Base-by-base conservation (phyloP, 2,888 invertebrate genomes). In the Epicampocera succincta region DNA sequence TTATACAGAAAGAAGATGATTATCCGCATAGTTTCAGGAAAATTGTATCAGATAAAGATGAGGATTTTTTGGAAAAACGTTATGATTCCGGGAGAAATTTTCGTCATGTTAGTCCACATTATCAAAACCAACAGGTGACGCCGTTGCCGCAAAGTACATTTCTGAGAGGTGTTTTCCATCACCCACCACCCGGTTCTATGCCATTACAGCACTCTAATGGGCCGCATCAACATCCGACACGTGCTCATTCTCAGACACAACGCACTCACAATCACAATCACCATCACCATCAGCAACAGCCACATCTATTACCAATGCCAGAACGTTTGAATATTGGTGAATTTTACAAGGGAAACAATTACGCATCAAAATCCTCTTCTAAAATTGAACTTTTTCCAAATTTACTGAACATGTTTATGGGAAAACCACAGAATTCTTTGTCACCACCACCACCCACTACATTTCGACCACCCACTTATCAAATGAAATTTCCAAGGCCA, bases 1-100 rank as follows among this genome's bases (percentile, higher is more conserved):
- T 94, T 85, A 93, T 94, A 17, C 92, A 94, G 13, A 92, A 92
- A 77, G 93, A 93, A 85, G 85, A 87, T 58, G 91, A 91, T 72
- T 91, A 91, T 85, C 90, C 90, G 8, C 88, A 87, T 29, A 89
- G 85, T 82, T 91, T 91, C 71, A 86, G 85, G 2, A 84, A 85
- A 9, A 79, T 89, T 8, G 74, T 81, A 12, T 86, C 85, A 58
- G 81, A 84, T 17, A 77, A 85, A 13, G 79, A 81, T 9, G 80
- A 84, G 3, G 75, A 77, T 2, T 87, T 86, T 42, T 86, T 87
- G 3, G 86, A 88, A 17, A 86, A 89, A 0, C 86, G 87, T 1
- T 83, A 84, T 54, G 89, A 84, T 56, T 46, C 44, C 0, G 73
- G 68, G 0, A 68, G 84, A 52, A 85, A 84, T 61, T 85, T 85